phyloP scores from a whole-genome alignment of 2,888 invertebrate genomes.

The Brenthis daphne region DNA sequence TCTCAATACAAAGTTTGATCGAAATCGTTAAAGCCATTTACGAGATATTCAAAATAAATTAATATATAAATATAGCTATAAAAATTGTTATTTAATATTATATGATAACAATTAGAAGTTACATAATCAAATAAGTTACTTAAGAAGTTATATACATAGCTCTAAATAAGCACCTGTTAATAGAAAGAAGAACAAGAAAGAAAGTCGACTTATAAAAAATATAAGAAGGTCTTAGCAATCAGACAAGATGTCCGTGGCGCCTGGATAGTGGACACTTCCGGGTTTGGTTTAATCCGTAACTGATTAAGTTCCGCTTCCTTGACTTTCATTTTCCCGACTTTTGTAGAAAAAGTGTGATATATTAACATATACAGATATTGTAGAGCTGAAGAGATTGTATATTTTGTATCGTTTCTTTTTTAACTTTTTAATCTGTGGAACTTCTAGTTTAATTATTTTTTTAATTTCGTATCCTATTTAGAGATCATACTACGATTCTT shows the following conservation, averaged over 20 bases:
- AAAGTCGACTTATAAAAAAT: slow-evolving; percentile 21
- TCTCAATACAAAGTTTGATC: no score
- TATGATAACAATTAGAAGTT: no score
- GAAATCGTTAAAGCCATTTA: no score
- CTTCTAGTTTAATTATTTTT: no score
- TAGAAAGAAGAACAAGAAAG: background rate
- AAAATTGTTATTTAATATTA: no score
- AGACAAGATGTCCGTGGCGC: slow-evolving; percentile 19
- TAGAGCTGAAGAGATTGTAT: background rate
- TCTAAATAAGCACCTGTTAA: background rate
- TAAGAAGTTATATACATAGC: background rate
- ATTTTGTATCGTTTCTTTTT: no score
- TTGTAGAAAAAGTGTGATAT: background rate
- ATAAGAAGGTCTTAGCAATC: slow-evolving; percentile 24
- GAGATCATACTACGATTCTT: no score
- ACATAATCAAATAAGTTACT: background rate
- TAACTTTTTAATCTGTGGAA: no score
- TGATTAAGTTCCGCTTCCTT: slow-evolving; percentile 46
- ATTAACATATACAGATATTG: background rate
- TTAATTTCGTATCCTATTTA: no score
- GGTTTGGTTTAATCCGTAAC: slow-evolving; percentile 50
- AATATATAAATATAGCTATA: no score
- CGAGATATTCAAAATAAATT: no score
- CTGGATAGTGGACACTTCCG: slow-evolving; percentile 48
- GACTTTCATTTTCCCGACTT: slow-evolving; percentile 10